These are phyloP conservation scores for Solen grandis DNA, from an alignment of 1,140 invertebrate genomes.

Conservation along the genomic window DNA sequence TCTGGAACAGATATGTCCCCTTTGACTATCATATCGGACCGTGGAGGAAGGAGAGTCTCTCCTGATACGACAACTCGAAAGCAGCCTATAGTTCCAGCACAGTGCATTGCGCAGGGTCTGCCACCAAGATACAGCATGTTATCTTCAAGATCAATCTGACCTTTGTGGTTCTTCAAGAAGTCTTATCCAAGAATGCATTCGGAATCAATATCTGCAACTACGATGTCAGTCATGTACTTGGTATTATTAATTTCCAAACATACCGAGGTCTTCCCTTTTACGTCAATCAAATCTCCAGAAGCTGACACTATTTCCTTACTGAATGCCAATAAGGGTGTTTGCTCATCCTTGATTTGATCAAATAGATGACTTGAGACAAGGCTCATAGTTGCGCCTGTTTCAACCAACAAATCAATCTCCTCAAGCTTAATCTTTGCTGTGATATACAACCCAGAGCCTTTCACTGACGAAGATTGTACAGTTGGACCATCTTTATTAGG, in stretches of 20 bases:
- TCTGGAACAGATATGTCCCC: not conserved
- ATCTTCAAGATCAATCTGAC: too few species aligned
- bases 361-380: too few species aligned
- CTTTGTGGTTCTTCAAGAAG: too few species aligned
- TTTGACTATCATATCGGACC: not conserved
- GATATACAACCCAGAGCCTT: not conserved
- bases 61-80: too few species aligned
- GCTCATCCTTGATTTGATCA: not conserved
- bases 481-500: too few species aligned
- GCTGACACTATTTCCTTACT: not conserved
- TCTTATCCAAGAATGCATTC: not conserved
- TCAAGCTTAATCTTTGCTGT: not conserved
- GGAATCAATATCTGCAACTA: too few species aligned
- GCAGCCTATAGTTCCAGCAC: too few species aligned
- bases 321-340: not conserved
- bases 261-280: constrained; percentile 3
- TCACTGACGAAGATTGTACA: too few species aligned
- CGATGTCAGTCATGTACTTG: too few species aligned
- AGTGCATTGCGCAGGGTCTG: not conserved
- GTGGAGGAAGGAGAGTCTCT: not conserved
- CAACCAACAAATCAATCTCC: constrained; percentile 4
- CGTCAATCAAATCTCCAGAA: not conserved
- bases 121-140: too few species aligned
- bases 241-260: too few species aligned
- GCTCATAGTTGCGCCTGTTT: constrained; percentile 21